Conservation (phyloP, 2,888 invertebrate species). For the Pseudoips prasinana region DNA sequence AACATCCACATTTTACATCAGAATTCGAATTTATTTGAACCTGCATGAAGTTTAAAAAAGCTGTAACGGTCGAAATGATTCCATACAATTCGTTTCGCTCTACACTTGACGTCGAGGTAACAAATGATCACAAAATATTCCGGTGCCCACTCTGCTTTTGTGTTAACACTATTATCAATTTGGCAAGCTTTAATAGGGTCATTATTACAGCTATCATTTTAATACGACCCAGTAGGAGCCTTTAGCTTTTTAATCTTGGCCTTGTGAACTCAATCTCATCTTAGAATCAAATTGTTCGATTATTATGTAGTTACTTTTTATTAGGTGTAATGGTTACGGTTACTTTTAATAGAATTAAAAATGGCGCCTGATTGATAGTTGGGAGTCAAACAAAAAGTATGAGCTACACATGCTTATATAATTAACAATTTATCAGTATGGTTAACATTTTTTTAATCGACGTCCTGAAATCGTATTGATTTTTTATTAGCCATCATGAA, state of each 20-base stretch:
- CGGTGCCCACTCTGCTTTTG: slow-evolving; percentile 48
- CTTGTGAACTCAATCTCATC: slow-evolving; percentile 5
- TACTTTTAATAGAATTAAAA: not conserved
- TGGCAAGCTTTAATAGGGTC: slow-evolving; percentile 69
- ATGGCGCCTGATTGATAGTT: too few relatives aligned
- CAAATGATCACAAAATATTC: slow-evolving; percentile 69
- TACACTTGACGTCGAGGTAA: slow-evolving; percentile 53
- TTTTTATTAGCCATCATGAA: too few relatives aligned
- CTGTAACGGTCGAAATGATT: slow-evolving; percentile 31
- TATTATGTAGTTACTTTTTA: slow-evolving; percentile 2
- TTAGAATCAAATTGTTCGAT: slow-evolving; percentile 20
- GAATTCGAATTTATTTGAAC: too few relatives aligned
- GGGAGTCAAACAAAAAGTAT: too few relatives aligned
- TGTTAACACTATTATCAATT: slow-evolving; percentile 76
- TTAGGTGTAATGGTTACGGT: slow-evolving; percentile 1
- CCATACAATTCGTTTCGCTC: slow-evolving; percentile 63
- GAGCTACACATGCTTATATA: too few relatives aligned
- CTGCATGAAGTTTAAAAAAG: slow-evolving; percentile 21
- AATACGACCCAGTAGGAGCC: slow-evolving; percentile 10
- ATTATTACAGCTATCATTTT: slow-evolving; percentile 32
- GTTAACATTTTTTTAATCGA: too few relatives aligned
- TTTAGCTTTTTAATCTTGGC: slow-evolving; percentile 12
- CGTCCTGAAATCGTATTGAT: too few relatives aligned
- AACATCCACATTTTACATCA: too few relatives aligned
- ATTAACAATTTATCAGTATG: too few relatives aligned